A percentile compares a stretch with the other conserved stretches of the same genome.
Conservation (phyloP, 2,113 vertebrate species). For the Zingel zingel region DNA sequence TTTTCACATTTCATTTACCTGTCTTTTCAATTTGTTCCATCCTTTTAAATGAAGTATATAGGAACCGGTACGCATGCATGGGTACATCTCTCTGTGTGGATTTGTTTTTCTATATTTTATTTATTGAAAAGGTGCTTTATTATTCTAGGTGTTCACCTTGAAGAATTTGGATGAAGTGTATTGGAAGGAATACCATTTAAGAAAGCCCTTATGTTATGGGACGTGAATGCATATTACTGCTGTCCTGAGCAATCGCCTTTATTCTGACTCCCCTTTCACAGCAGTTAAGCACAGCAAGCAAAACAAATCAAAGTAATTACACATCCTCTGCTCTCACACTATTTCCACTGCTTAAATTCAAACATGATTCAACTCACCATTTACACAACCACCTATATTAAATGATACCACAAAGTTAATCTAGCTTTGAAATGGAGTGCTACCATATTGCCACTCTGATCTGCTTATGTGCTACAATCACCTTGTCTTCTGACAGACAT, state of each 20-base stretch:
- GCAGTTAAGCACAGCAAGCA: neutral
- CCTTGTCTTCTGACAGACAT: slow-evolving; percentile 1
- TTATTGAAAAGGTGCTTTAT: neutral
- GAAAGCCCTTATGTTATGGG: slow-evolving; percentile 14
- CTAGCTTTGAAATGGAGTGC: slow-evolving; percentile 17
- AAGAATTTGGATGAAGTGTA: slow-evolving; percentile 14
- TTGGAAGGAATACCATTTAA: slow-evolving; percentile 26
- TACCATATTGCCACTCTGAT: slow-evolving; percentile 14
- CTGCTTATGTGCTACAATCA: slow-evolving; percentile 11
- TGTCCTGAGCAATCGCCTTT: slow-evolving; percentile 20
- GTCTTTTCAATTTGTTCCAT: slow-evolving; percentile 22
- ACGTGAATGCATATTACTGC: slow-evolving; percentile 30
- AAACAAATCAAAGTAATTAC: slow-evolving; percentile 29
- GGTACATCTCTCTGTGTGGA: slow-evolving; percentile 42
- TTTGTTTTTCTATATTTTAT: slow-evolving; percentile 40
- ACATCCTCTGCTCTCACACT: slow-evolving; percentile 3
- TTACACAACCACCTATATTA: slow-evolving; percentile 10
- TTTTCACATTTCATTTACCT: slow-evolving; percentile 6
- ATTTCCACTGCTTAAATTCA: slow-evolving; percentile 12
- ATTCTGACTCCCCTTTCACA: slow-evolving; percentile 23
- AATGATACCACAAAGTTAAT: slow-evolving; percentile 24
- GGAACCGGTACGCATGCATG: slow-evolving; percentile 50
- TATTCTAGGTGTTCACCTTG: slow-evolving; percentile 6
- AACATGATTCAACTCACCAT: slow-evolving; percentile 18
- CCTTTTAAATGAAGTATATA: neutral